These are phyloP conservation scores for Lydus trimaculatus DNA, from an alignment of 2,888 invertebrate species.

Conservation along the genomic window DNA sequence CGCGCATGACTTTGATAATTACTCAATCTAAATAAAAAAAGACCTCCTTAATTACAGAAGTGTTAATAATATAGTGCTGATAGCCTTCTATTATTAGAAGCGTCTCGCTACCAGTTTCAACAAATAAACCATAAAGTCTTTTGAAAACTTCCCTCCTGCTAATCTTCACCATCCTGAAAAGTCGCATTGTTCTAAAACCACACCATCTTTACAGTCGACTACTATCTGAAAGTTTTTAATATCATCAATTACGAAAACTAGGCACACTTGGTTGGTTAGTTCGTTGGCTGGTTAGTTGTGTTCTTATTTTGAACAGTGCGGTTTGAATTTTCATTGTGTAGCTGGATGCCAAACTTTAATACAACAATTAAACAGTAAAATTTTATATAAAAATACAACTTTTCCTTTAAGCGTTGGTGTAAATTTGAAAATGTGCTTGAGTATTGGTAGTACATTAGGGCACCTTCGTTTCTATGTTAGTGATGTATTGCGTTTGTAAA, in stretches of 20 bases:
- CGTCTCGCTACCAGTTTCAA: not conserved
- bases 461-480: conserved; percentile 18
- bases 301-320: not conserved
- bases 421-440: not conserved
- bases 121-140: not conserved
- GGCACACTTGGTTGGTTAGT: conserved; percentile 1
- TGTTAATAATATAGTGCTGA: not conserved
- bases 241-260: conserved; percentile 6
- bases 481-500: conserved; percentile 22
- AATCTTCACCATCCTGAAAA: not conserved
- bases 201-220: not conserved
- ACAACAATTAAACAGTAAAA: not conserved
- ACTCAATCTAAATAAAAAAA: not conserved
- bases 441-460: not conserved
- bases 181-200: not conserved
- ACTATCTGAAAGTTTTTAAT: conserved; percentile 5
- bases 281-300: not conserved
- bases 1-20: no score
- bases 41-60: not conserved
- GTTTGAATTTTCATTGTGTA: not conserved
- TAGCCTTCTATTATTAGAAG: not conserved
- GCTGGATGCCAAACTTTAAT: not conserved
- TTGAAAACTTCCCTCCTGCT: not conserved
- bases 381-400: not conserved
- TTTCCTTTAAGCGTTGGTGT: no score